Evolutionary conservation across 2,888 invertebrate species (phyloP), one percentile per base, ranked within the genome.

Genomic region (Scaeva pyrastri): DNA sequence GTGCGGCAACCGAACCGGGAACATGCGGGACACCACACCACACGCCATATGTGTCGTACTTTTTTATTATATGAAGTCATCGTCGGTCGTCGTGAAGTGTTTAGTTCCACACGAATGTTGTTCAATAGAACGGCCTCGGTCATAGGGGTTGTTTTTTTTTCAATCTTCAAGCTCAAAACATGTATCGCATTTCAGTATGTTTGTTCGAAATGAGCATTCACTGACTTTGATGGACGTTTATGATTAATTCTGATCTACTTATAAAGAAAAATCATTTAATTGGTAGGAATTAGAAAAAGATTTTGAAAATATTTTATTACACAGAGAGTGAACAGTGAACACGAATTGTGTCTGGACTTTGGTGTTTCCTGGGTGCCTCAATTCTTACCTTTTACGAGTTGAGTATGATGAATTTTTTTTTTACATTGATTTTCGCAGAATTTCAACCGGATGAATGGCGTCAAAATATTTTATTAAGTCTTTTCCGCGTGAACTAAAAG

Each of bases 41-140:
- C 52, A 68, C 8, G 52, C 31, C 77, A 79, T 56, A 78, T 83
- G 70, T 83, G 83, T 78, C 83, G 83, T 74, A 77, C 21, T 78
- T 77, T 77, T 86, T 56, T 82, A 31, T 31, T 31, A 31, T 74
- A 50, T 82, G 86, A 82, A 86, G 86, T 82, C 82, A 78, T 82
- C 71, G 77, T 41, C 10, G 82, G 86, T 82, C 82, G 74, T 82
- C 71, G 77, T 41, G 12, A 71, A 86, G 86, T 86, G 81, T 74
- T 82, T 81, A 86, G 82, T 86, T 85, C 81, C 82, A 74, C 77
- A 70, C 72, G 68, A 55, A 10, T 8, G 31, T 19, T 19, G 36
- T 19, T 58, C 2, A 36, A 19, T 5, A 2, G 6, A 50, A 21
- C n/a, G 43, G 21, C 4, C 39, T 41, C 50, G 8, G 14, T 11